Evolutionary conservation across 2,888 invertebrate genomes (phyloP).

Genomic region (Agrotis exclamationis): DNA sequence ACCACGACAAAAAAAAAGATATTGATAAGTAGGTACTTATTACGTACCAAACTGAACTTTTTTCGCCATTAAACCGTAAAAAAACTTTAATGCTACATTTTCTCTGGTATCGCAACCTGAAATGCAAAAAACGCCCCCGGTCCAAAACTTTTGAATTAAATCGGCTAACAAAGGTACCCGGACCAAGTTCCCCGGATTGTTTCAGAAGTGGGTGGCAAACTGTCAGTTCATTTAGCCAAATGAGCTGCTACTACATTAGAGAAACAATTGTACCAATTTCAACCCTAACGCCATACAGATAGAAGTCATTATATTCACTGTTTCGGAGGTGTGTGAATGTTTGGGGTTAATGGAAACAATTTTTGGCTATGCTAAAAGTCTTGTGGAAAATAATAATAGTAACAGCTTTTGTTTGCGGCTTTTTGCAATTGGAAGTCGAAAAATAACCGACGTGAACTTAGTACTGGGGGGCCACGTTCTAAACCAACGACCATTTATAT

Average conservation of each 20-base stretch:
- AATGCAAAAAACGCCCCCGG: constrained; percentile 33
- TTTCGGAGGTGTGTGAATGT: constrained; percentile 25
- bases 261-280: constrained; percentile 38
- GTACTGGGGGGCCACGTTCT: too few species aligned
- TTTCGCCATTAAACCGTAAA: too few species aligned
- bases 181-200: constrained; percentile 66
- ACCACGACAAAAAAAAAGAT: too few species aligned
- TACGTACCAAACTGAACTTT: too few species aligned
- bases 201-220: constrained; percentile 62
- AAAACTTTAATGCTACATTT: constrained; percentile 5
- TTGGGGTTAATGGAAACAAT: constrained; percentile 12
- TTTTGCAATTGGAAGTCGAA: too few species aligned
- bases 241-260: constrained; percentile 65
- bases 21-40: too few species aligned
- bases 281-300: constrained; percentile 31
- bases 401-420: too few species aligned
- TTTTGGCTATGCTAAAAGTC: constrained; percentile 28
- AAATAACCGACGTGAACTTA: too few species aligned
- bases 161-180: constrained; percentile 58
- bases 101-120: constrained; percentile 3
- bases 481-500: too few species aligned
- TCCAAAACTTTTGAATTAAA: constrained; percentile 63
- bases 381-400: constrained; percentile 6
- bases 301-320: constrained; percentile 21
- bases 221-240: constrained; percentile 75